Evolutionary conservation across 1,140 invertebrate genomes (phyloP), one percentile per base, ranked within the genome.

Genomic region (Eriosoma lanigerum): DNA sequence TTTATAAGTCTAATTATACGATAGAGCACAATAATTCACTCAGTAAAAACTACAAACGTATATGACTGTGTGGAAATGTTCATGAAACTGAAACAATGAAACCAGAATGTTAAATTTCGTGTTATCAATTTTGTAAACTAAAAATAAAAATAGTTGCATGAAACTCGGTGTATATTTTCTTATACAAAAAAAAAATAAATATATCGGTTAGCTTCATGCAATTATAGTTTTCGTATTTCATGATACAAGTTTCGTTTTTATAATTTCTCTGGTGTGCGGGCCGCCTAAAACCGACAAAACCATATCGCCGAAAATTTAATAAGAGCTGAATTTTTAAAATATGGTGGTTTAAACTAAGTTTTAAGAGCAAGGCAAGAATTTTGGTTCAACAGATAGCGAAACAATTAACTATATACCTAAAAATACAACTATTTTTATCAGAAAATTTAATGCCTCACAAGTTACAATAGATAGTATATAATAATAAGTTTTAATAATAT

Each of bases 191-290:
- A n/a, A n/a, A n/a, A n/a, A n/a, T n/a, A n/a, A 60, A 8, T 60
- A 60, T 60, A 60, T 29, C 56, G 56, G 24, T 3, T 15, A 4
- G 56, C 15, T 60, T 60, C 24, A 60, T 29, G 56, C 24, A 58
- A 58, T 58, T 26, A 58, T 58, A 58, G 56, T 58, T 58, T n/a
- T 58, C 21, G 24, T 58, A 12, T 58, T 58, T 58, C 56, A 58
- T 58, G 56, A 24, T 60, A 60, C 56, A 60, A n/a, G 56, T 60
- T 60, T 60, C 56, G 56, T 29, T 3, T 60, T 60, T 60, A 60
- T 60, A 29, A 60, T 60, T 60, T 29, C 56, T 60, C 56, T 29
- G 15, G 12, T 60, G 56, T 60, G n/a, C n/a, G n/a, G n/a, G n/a
- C n/a, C n/a, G n/a, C n/a, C n/a, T n/a, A n/a, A n/a, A n/a, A n/a